Evolutionary conservation across 2,888 invertebrate genomes (phyloP).

Genomic region (Unio delphinus): DNA sequence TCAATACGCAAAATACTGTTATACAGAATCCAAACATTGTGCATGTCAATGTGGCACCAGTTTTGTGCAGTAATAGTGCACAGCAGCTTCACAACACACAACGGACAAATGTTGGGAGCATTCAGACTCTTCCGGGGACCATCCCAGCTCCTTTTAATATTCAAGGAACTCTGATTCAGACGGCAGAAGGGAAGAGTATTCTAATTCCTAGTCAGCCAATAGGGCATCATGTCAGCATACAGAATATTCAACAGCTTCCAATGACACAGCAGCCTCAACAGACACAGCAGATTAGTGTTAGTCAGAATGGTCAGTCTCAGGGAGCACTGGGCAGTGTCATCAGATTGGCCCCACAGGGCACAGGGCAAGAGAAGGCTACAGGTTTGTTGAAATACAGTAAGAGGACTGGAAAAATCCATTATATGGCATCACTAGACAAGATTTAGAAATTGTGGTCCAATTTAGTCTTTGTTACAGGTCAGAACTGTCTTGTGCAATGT

Average conservation of each 20-base stretch:
- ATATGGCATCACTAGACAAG: conserved; percentile 1
- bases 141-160: conserved; percentile 33
- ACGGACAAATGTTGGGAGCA: conserved; percentile 24
- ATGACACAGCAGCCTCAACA: conserved; percentile 16
- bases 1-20: conserved; percentile 60
- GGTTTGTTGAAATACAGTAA: conserved; percentile 15
- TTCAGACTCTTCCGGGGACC: conserved; percentile 30
- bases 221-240: conserved; percentile 50
- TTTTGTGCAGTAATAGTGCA: conserved; percentile 43
- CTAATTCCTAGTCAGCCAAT: conserved; percentile 49
- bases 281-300: conserved; percentile 15
- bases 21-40: conserved; percentile 62
- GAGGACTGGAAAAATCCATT: conserved; percentile 1
- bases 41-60: conserved; percentile 55
- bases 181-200: conserved; percentile 57
- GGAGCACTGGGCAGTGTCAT: conserved; percentile 27
- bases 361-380: conserved; percentile 3
- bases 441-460: too few species aligned
- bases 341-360: conserved; percentile 17
- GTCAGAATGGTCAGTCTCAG: too few species aligned
- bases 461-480: too few species aligned
- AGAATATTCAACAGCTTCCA: conserved; percentile 39
- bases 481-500: too few species aligned
- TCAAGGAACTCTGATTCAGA: conserved; percentile 61
- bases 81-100: conserved; percentile 30